Conservation (phyloP, 2,888 invertebrate species). For the Cylindroiulus punctatus region DNA sequence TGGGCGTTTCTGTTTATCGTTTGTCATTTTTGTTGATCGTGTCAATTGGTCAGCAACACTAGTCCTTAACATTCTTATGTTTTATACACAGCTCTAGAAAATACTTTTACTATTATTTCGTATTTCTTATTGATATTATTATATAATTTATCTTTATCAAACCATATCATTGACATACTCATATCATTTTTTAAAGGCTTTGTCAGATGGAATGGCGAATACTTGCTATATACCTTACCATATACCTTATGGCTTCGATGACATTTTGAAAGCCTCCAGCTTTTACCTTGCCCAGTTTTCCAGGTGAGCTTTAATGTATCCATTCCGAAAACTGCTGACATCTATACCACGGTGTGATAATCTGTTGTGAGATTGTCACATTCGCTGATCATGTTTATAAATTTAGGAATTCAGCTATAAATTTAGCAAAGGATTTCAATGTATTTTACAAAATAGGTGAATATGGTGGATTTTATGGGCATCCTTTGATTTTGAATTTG, state of each 20-base stretch:
- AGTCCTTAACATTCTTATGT: conserved; percentile 9
- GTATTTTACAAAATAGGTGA: no score
- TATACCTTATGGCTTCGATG: background rate
- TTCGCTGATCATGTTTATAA: background rate
- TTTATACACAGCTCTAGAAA: background rate
- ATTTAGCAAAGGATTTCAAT: no score
- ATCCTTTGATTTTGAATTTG: no score
- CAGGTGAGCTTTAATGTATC: background rate
- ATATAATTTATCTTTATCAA: background rate
- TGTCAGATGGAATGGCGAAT: background rate
- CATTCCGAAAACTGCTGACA: background rate
- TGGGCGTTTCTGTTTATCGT: background rate
- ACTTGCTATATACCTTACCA: background rate
- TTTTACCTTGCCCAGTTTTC: background rate
- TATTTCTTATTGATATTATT: conserved; percentile 32
- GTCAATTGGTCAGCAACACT: conserved; percentile 14
- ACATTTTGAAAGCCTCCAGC: background rate
- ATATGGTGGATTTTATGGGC: no score
- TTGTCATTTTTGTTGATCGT: background rate
- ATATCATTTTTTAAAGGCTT: background rate
- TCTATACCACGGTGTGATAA: no score
- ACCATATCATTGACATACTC: background rate
- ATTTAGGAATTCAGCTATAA: background rate
- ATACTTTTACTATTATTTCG: conserved; percentile 13
- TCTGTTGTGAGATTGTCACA: no score